phyloP scores from a whole-genome alignment of 2,888 invertebrate genomes.

The Metellina segmentata region DNA sequence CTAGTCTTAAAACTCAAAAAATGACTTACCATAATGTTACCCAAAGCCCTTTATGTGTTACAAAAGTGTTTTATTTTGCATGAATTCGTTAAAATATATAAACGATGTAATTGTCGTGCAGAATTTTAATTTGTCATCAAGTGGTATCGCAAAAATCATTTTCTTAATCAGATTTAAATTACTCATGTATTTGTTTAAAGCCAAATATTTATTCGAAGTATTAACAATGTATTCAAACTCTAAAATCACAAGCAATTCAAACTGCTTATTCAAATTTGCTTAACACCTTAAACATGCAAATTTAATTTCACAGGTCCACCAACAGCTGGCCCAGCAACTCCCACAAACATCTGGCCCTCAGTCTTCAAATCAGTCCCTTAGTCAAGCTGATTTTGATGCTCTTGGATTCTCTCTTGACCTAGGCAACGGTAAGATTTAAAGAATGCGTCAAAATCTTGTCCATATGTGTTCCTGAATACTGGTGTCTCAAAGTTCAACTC shows the following conservation, averaged over 20 bases:
- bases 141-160: background rate
- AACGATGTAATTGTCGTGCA: background rate
- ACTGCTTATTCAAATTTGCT: too few species aligned
- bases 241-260: background rate
- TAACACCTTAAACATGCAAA: too few species aligned
- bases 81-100: background rate
- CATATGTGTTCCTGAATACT: too few species aligned
- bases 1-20: too few species aligned
- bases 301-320: conserved; percentile 53
- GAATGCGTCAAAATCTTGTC: too few species aligned
- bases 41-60: background rate
- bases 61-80: background rate
- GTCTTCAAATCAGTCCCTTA: conserved; percentile 80
- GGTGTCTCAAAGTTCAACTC: too few species aligned
- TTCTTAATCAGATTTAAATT: background rate
- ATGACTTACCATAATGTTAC: too few species aligned
- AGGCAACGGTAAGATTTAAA: conserved; percentile 70
- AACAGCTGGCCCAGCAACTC: conserved; percentile 60
- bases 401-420: conserved; percentile 84
- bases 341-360: conserved; percentile 59
- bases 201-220: background rate
- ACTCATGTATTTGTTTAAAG: background rate
- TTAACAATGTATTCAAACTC: background rate
- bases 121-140: too few species aligned
- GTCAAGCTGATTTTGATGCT: conserved; percentile 87